Conservation (phyloP, 2,113 vertebrate species). For the Ptyas mucosa region DNA sequence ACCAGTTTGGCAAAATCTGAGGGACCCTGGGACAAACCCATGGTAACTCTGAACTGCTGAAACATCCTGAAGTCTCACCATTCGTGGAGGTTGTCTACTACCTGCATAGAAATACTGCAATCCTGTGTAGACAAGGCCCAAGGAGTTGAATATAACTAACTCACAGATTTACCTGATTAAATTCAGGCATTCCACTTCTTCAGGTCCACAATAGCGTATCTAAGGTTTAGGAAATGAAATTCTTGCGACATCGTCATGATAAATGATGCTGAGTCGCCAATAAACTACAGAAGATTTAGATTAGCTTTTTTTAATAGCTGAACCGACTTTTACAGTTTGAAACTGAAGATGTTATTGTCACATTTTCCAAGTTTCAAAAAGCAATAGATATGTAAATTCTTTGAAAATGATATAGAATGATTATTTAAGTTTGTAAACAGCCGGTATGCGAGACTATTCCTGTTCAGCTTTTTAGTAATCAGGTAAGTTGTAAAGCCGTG, state of each 20-base stretch:
- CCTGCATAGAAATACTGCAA: not conserved
- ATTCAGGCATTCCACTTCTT: not conserved
- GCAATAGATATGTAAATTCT: not conserved
- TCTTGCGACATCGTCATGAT: not conserved
- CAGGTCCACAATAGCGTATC: not conserved
- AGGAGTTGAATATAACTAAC: not conserved
- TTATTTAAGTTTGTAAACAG: not conserved
- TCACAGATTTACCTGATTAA: not conserved
- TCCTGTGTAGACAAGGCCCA: not conserved
- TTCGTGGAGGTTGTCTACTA: not conserved
- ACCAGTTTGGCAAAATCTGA: not conserved
- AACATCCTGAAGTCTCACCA: not conserved
- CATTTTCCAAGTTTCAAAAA: not conserved
- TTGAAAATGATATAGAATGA: not conserved
- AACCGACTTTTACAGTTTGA: not conserved
- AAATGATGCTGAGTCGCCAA: not conserved
- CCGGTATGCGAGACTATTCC: not conserved
- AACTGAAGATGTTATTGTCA: not conserved
- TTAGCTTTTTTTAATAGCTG: not conserved
- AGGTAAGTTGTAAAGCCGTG: not conserved
- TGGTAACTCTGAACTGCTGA: not conserved
- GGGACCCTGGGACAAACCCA: not conserved
- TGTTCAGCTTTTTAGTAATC: not conserved
- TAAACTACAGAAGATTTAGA: not conserved
- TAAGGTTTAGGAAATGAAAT: not conserved